Evolutionary conservation across 2,888 invertebrate genomes (phyloP).

Genomic region (Agonopterix arenella): DNA sequence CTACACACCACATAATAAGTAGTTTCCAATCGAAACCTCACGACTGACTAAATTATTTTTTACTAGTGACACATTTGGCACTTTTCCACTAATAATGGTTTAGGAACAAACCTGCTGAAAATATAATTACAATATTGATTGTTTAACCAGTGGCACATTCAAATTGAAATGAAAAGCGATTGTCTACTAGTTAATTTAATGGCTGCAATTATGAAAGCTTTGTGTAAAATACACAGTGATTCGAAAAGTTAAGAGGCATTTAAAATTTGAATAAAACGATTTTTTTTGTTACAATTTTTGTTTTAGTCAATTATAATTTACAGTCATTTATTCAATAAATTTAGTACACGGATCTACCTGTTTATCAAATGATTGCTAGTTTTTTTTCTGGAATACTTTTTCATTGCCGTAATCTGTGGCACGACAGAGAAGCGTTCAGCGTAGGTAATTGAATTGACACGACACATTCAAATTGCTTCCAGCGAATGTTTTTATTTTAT

Average conservation of each 20-base stretch:
- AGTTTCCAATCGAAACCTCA: not conserved
- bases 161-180: not conserved
- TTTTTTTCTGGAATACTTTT: conserved; percentile 50
- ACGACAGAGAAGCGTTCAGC: conserved; percentile 32
- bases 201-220: not conserved
- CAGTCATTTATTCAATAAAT: too few relatives aligned
- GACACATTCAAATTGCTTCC: conserved; percentile 42
- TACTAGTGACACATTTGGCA: too few relatives aligned
- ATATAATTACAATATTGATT: not conserved
- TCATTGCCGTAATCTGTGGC: conserved; percentile 52
- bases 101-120: not conserved
- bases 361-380: conserved; percentile 36
- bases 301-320: too few relatives aligned
- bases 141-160: not conserved
- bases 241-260: not conserved
- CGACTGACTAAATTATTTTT: too few relatives aligned
- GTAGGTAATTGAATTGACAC: conserved; percentile 45
- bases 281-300: not conserved
- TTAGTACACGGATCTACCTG: conserved; percentile 30
- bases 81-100: not conserved
- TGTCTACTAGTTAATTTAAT: conserved; percentile 1
- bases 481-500: conserved; percentile 36
- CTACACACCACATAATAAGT: not conserved
- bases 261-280: not conserved
- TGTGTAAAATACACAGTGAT: not conserved